Evolutionary conservation across 2,888 invertebrate species (phyloP).

Genomic region (Eristalis pertinax): DNA sequence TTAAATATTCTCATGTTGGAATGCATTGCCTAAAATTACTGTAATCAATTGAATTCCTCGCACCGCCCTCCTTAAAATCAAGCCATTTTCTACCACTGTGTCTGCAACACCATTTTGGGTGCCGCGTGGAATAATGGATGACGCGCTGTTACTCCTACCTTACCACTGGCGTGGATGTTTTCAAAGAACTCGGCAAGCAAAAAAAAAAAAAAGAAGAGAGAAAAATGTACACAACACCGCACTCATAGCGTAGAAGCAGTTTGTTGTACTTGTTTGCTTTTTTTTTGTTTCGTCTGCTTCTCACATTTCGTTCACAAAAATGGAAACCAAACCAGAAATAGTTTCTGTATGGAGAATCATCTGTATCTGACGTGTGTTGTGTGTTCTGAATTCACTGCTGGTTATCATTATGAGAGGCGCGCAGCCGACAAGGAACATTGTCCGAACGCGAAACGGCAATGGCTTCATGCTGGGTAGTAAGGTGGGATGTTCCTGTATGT

Average conservation of each 20-base stretch:
- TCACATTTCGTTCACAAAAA: constrained; percentile 19
- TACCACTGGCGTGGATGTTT: constrained; percentile 34
- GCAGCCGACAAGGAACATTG: constrained; percentile 43
- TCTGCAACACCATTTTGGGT: constrained; percentile 67
- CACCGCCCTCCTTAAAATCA: constrained; percentile 9
- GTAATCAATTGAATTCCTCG: constrained; percentile 62
- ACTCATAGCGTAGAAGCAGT: constrained; percentile 14
- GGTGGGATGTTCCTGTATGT: background rate
- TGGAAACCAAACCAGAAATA: constrained; percentile 61
- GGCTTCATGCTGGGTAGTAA: constrained; percentile 47
- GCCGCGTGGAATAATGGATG: constrained; percentile 67
- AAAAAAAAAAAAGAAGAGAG: background rate
- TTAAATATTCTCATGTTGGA: constrained; percentile 61
- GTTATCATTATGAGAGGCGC: constrained; percentile 45
- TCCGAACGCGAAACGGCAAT: constrained; percentile 63
- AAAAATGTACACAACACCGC: constrained; percentile 40
- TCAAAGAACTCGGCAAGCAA: constrained; percentile 37
- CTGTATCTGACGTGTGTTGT: constrained; percentile 44
- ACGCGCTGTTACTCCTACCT: constrained; percentile 67
- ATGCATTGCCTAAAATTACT: constrained; percentile 59
- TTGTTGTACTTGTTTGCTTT: background rate
- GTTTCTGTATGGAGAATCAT: constrained; percentile 17
- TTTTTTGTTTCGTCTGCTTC: constrained; percentile 11
- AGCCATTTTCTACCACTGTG: constrained; percentile 41
- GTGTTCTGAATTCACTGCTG: constrained; percentile 55